Evolutionary conservation across 2,888 invertebrate genomes (phyloP).

Genomic region (Hirtodrosophila confusa): DNA sequence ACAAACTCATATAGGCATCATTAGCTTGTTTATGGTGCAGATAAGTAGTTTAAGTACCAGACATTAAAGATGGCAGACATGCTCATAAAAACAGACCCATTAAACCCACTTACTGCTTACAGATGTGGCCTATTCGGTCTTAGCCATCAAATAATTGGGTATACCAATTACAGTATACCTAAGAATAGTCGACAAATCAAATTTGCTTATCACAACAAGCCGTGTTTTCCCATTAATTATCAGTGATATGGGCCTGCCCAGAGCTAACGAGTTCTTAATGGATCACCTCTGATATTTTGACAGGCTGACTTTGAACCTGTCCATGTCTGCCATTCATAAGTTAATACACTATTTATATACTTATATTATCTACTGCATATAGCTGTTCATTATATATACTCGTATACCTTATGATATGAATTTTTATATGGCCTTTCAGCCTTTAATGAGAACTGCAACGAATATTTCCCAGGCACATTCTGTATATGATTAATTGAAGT

Average conservation of each 20-base stretch:
- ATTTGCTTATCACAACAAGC: constrained; percentile 21
- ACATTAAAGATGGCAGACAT: neutral
- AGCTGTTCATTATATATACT: neutral
- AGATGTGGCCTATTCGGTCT: neutral
- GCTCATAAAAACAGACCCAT: neutral
- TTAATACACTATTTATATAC: no score
- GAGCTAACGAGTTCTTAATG: constrained; percentile 25
- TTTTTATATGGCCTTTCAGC: constrained; percentile 1
- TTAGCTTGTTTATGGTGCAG: constrained; percentile 55
- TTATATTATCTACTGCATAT: no score
- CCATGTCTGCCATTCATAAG: no score
- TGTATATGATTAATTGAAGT: constrained; percentile 39
- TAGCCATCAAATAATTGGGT: constrained; percentile 1
- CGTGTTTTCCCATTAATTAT: no score
- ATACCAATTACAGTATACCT: neutral
- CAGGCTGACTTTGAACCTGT: constrained; percentile 12
- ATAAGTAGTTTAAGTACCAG: constrained; percentile 27
- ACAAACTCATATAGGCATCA: constrained; percentile 38
- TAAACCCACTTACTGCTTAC: neutral
- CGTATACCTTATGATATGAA: constrained; percentile 3
- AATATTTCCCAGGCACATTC: constrained; percentile 39
- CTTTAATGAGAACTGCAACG: constrained; percentile 15
- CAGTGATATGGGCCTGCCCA: neutral
- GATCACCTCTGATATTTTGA: constrained; percentile 11
- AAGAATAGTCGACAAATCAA: neutral